Evolutionary conservation across 2,888 invertebrate genomes (phyloP), one percentile per base, ranked within the genome.

Genomic region (Phengaris arion): DNA sequence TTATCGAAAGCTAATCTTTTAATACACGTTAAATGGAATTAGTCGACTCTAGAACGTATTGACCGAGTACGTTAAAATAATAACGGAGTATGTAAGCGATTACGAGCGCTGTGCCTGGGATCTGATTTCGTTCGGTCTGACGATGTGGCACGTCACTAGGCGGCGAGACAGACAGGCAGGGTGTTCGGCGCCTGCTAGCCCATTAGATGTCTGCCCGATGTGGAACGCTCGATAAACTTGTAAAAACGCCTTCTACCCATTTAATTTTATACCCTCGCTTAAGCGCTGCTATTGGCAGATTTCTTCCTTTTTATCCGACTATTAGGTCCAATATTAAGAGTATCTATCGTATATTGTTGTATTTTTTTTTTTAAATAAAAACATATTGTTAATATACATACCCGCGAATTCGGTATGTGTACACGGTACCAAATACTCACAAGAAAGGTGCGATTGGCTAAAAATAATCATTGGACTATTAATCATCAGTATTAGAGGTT

Each of bases 221-320:
- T 91, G 83, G 91, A 92, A 91, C 93, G 93, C 93, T 93, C 93
- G 92, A 93, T 93, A 93, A 93, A 93, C 93, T 93, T 92, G 89
- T 92, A 92, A 92, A 93, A 93, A 92, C 91, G 91, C 91, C 90
- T 91, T 91, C 91, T 89, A 90, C 89, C 89, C 89, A 91, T 92
- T 93, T 93, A 92, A 92, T 92, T 92, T 93, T 93, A 93, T 91
- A 90, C 85, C 89, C 88, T 85, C 86, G 90, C 90, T 89, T 90
- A 89, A 91, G 90, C 89, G 88, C 87, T 90, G 91, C 89, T 90
- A 90, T 93, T 92, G 93, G 91, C 90, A 91, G 89, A 90, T 92
- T 91, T 90, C 87, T 89, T 86, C 85, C 89, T 90, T 87, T 88
- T 87, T 22, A 22, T 22, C 22, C 22, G 22, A 22, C 22, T 22